These are phyloP conservation scores for Drosophila yooni DNA, from an alignment of 2,888 invertebrate species.

Conservation along the genomic window DNA sequence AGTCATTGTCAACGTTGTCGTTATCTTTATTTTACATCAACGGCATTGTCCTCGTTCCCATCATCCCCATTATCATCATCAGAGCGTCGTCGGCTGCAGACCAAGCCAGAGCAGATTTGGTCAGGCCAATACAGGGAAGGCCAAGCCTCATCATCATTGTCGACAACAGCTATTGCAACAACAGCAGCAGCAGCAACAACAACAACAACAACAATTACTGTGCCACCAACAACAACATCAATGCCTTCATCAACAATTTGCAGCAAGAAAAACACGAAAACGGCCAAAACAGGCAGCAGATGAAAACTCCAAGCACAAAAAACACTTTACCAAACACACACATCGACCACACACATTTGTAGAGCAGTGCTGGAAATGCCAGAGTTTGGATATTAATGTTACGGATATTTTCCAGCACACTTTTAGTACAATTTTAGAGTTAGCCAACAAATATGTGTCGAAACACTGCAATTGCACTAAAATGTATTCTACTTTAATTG, in stretches of 20 bases:
- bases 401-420: conserved; percentile 63
- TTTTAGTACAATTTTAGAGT: conserved; percentile 39
- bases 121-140: conserved; percentile 4
- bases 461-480: conserved; percentile 14
- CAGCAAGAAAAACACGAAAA: conserved; percentile 63
- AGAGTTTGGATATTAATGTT: conserved; percentile 64
- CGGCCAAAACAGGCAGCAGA: conserved; percentile 51
- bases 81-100: not conserved
- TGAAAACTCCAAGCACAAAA: conserved; percentile 52
- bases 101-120: not conserved
- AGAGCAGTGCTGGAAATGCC: conserved; percentile 30
- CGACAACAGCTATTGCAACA: conserved; percentile 58
- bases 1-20: conserved; percentile 78
- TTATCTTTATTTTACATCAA: conserved; percentile 79
- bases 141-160: conserved; percentile 66
- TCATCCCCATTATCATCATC: conserved; percentile 22
- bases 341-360: conserved; percentile 25
- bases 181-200: conserved; percentile 15
- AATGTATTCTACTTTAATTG: conserved; percentile 14
- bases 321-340: conserved; percentile 37
- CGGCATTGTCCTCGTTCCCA: conserved; percentile 74
- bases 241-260: conserved; percentile 79
- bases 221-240: conserved; percentile 46
- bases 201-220: conserved; percentile 32
- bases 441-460: conserved; percentile 8